Evolutionary conservation across 1,140 invertebrate genomes (phyloP), one percentile per base, ranked within the genome.

Genomic region (Drosophila pandora): DNA sequence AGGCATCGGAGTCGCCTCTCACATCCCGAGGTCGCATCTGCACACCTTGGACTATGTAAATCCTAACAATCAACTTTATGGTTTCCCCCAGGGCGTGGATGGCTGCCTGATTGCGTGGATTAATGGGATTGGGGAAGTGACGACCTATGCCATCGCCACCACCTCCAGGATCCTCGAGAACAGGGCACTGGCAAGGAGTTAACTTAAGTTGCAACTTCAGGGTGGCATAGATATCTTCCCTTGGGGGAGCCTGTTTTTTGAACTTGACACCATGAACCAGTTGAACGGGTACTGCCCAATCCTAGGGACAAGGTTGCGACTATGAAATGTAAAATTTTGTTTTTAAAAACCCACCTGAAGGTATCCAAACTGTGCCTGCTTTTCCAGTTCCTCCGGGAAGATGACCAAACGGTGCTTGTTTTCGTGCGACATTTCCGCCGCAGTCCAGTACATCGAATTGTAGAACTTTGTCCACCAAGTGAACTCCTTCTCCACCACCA

Each of bases 1-100:
- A 98, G 1, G 96, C 95, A 93, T 97, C 96, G 1, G 96, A 95
- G 77, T 95, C 95, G 10, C 95, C 95, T 75, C 93, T 94, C 6
- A 95, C 90, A 89, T 97, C 96, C 50, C 93, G 95, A 0, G 96
- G 95, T 76, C 95, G 94, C 47, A 98, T 93, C 88, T 95, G 94
- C 25, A 95, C 83, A 6, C 92, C 95, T 92, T 93, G 92, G 0
- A 98, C 93, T 17, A 97, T 92, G 92, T 98, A 98, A 0, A 97
- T 93, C 54, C 97, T 93, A 3, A 97, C 94, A 2, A 96, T 83
- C 43, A 96, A 94, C 67, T 95, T 94, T n/a, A 95, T 34, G 80
- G 57, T 32, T 5, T 4, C 95, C 92, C 62, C 94, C 93, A 91
- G 13, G 0, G 74, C 47, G 2, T 83, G 76, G 0, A 91, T 23